These are phyloP conservation scores for Tichodroma muraria DNA, from an alignment of 2,113 vertebrate genomes.

Conservation along the genomic window DNA sequence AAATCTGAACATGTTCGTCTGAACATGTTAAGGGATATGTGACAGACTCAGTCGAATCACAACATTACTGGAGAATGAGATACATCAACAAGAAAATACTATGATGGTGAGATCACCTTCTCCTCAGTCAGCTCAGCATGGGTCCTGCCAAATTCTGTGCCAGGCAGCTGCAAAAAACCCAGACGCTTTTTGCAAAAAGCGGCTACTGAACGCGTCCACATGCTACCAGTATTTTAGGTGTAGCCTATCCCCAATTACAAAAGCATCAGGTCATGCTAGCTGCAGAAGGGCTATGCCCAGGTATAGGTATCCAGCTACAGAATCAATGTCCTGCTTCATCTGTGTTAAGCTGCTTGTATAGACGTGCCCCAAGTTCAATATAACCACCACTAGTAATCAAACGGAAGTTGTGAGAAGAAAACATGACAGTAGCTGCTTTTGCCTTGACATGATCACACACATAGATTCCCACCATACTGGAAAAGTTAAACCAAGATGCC, in stretches of 20 bases:
- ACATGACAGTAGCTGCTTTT: neutral
- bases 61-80: conserved; percentile 36
- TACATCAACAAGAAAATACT: conserved; percentile 17
- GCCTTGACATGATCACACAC: neutral
- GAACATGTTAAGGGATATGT: neutral
- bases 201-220: neutral
- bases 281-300: neutral
- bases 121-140: neutral
- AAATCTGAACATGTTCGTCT: neutral
- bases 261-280: neutral
- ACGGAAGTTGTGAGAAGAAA: neutral
- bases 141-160: neutral
- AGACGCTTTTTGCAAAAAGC: neutral
- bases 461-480: neutral
- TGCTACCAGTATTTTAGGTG: neutral
- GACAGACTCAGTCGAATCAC: conserved; percentile 10
- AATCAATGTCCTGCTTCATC: neutral
- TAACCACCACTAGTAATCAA: neutral
- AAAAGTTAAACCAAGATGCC: neutral
- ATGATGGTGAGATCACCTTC: conserved; percentile 41
- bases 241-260: neutral
- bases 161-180: neutral
- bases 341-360: neutral
- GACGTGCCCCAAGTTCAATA: neutral
- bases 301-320: neutral